Evolutionary conservation across 2,113 vertebrate species (phyloP).

Genomic region (Oryzias javanicus): DNA sequence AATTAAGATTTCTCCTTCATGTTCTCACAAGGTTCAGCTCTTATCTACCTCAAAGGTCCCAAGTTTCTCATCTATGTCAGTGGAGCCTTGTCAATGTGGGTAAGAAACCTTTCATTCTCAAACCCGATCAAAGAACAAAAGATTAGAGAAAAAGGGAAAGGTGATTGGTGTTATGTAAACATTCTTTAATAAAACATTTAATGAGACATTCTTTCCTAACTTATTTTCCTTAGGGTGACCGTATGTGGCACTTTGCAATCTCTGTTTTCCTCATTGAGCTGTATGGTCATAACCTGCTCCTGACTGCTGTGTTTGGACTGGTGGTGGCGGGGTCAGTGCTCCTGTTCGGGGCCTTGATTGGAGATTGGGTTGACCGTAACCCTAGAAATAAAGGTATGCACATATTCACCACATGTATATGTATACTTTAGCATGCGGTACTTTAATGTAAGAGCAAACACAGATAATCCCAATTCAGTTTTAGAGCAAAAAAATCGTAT

Average conservation of each 20-base stretch:
- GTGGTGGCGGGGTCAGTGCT: conserved; percentile 78
- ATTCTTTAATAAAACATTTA: neutral
- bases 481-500: conserved; percentile 21
- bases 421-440: conserved; percentile 6
- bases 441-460: neutral
- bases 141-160: neutral
- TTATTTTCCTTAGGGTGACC: conserved; percentile 70
- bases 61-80: conserved; percentile 79
- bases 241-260: conserved; percentile 81
- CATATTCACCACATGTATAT: neutral
- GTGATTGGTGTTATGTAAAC: no score
- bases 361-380: conserved; percentile 81
- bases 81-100: conserved; percentile 80
- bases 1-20: conserved; percentile 13
- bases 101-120: conserved; percentile 66
- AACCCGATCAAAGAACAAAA: conserved; percentile 25
- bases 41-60: conserved; percentile 74
- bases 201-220: conserved; percentile 2
- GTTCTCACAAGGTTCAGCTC: conserved; percentile 66
- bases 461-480: conserved; percentile 30
- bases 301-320: conserved; percentile 76
- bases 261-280: conserved; percentile 81
- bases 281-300: conserved; percentile 72
- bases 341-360: conserved; percentile 79
- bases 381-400: conserved; percentile 79